Percentiles rank a stretch among this genome's conserved stretches.
Evolutionary conservation across 2,113 vertebrate genomes (phyloP).

Genomic region (Nestor notabilis): DNA sequence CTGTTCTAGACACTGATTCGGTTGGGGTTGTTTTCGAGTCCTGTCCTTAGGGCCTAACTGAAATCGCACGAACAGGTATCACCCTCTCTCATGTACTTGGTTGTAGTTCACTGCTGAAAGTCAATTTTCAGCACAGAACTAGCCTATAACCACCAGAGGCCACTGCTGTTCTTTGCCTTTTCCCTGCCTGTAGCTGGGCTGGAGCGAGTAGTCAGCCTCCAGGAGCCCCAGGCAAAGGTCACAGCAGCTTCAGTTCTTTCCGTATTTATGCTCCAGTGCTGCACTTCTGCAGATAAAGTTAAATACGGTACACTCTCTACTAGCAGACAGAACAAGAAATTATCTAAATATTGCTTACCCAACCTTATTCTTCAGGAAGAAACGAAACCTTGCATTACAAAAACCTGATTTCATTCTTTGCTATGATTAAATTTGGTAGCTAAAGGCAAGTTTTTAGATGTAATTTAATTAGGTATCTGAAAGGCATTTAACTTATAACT

Average conservation of each 20-base stretch:
- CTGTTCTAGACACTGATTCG: background rate
- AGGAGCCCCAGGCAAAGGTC: background rate
- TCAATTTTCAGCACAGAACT: background rate
- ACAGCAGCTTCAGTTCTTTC: background rate
- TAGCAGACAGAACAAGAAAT: background rate
- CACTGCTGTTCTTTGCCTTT: slow-evolving; percentile 36
- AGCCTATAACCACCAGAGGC: slow-evolving; percentile 34
- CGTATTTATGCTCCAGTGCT: background rate
- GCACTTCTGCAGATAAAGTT: background rate
- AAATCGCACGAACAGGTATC: background rate
- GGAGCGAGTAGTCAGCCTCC: rapidly evolving
- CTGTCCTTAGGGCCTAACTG: background rate
- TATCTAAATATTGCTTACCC: background rate
- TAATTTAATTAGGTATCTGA: background rate
- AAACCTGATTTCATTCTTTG: background rate
- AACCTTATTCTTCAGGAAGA: slow-evolving; percentile 6
- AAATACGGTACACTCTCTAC: background rate
- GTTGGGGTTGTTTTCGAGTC: background rate
- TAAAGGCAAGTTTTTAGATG: background rate
- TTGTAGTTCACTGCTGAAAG: background rate
- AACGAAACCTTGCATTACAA: background rate
- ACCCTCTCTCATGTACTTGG: too few relatives aligned
- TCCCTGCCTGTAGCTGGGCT: background rate
- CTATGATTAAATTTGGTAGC: background rate
- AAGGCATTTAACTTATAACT: background rate